phyloP scores from a whole-genome alignment of 1,140 invertebrate species.

The Homalodisca vitripennis region DNA sequence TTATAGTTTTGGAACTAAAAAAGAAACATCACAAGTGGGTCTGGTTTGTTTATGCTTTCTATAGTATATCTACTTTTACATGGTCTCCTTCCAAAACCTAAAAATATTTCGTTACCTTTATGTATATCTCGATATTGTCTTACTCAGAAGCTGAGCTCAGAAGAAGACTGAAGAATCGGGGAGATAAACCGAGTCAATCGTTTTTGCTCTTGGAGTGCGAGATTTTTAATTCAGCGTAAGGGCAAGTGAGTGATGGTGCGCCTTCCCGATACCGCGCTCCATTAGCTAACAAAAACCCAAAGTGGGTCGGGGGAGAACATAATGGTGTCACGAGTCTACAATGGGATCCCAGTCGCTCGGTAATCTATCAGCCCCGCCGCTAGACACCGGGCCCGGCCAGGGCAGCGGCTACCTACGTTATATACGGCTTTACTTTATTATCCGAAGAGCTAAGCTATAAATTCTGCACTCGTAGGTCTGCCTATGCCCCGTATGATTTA shows the following conservation, averaged over 20 bases:
- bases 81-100: no score
- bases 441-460: not conserved
- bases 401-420: not conserved
- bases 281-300: conserved; percentile 16
- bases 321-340: not conserved
- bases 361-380: not conserved
- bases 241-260: conserved; percentile 17
- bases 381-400: not conserved
- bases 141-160: no score
- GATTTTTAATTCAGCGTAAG: not conserved
- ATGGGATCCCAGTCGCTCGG: not conserved
- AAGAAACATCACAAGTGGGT: no score
- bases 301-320: conserved; percentile 4
- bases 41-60: no score
- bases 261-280: conserved; percentile 6
- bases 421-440: no score
- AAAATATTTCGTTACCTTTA: no score
- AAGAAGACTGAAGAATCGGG: no score
- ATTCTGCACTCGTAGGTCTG: not conserved
- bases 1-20: no score
- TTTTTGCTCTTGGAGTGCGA: not conserved
- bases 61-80: no score
- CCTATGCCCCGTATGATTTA: conserved; percentile 19
- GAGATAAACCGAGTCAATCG: not conserved
- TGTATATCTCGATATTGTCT: no score